These are phyloP conservation scores for Riparia riparia DNA, from an alignment of 2,113 vertebrate species.

Conservation along the genomic window DNA sequence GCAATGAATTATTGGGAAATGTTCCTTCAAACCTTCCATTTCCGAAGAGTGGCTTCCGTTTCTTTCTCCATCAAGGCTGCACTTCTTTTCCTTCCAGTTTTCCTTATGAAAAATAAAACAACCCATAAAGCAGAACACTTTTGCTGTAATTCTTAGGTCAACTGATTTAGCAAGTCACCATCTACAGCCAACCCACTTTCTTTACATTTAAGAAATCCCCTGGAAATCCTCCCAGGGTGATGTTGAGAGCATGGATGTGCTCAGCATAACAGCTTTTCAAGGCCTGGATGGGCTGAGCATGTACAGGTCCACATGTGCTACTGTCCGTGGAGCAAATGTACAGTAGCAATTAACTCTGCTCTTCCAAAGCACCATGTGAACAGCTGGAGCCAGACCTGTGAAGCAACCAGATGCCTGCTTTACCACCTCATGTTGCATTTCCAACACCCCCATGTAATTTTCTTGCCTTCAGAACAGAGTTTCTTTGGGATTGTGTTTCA, in stretches of 20 bases:
- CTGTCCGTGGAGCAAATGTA: fast-evolving
- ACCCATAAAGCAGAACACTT: neutral
- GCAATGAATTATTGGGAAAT: neutral
- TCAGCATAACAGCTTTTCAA: neutral
- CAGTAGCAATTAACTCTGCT: neutral
- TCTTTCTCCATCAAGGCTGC: neutral
- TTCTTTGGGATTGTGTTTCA: neutral
- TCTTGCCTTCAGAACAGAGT: neutral
- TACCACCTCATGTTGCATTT: neutral
- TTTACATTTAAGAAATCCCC: neutral
- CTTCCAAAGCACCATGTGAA: fast-evolving
- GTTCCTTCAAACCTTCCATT: neutral
- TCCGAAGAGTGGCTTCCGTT: neutral
- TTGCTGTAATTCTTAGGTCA: neutral
- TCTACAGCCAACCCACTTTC: neutral
- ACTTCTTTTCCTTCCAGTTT: neutral
- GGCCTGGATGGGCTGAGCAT: neutral
- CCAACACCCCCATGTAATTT: neutral
- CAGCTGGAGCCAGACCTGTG: neutral
- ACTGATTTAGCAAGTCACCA: neutral
- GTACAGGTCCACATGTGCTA: neutral
- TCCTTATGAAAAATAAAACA: neutral
- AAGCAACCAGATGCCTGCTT: neutral
- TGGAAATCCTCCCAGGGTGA: neutral
- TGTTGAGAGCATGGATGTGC: neutral